Percentiles rank a stretch among this genome's conserved stretches.
Evolutionary conservation across 2,797 vertebrate species (phyloP).

Genomic region (Hypotaenidia okinawae): DNA sequence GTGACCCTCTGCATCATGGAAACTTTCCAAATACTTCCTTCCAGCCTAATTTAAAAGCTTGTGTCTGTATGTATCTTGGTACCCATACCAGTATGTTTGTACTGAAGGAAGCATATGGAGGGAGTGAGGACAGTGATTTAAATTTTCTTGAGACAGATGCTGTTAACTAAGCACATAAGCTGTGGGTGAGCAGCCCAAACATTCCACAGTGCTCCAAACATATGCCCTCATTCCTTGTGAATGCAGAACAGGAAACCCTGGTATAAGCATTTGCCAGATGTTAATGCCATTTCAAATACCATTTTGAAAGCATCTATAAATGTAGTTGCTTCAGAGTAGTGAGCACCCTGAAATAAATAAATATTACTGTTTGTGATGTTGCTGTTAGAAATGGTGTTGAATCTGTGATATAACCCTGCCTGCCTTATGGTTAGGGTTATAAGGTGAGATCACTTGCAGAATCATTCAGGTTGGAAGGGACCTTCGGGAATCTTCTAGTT

Average conservation of each 20-base stretch:
- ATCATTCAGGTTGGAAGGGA: not conserved
- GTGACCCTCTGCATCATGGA: not conserved
- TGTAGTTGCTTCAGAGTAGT: not conserved
- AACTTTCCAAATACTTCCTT: not conserved
- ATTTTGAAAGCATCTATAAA: not conserved
- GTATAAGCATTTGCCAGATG: not conserved
- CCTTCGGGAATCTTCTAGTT: not conserved
- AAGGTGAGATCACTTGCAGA: not conserved
- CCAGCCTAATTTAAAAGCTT: not conserved
- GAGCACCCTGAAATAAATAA: not conserved
- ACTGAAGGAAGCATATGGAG: not conserved
- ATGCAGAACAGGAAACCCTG: not conserved
- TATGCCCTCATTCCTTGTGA: not conserved
- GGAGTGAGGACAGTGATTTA: not conserved
- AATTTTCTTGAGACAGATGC: not conserved
- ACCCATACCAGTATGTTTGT: not conserved
- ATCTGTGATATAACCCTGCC: not conserved
- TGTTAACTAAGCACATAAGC: not conserved
- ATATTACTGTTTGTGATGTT: not conserved
- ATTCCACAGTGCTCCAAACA: not conserved
- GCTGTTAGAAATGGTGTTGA: not conserved
- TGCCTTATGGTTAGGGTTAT: not conserved
- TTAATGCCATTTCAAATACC: not conserved
- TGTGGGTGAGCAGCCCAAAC: not conserved
- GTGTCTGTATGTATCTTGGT: not conserved